phyloP scores from a whole-genome alignment of 2,113 vertebrate genomes.

The Carettochelys insculpta region DNA sequence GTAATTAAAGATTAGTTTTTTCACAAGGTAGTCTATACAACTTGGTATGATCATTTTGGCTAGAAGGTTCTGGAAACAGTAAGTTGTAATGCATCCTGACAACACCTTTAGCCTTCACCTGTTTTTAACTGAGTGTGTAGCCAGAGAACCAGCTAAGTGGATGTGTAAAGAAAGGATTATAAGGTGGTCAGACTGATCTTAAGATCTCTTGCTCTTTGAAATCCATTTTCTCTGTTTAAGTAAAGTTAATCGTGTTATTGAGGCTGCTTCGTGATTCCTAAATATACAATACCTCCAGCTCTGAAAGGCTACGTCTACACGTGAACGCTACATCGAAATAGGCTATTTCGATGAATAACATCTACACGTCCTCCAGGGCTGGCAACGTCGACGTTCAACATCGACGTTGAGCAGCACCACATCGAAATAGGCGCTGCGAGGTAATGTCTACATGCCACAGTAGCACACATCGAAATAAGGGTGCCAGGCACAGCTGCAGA shows the following conservation, averaged over 20 bases:
- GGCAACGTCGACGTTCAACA: no score
- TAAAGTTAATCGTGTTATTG: neutral
- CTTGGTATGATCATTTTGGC: neutral
- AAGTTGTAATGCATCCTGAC: neutral
- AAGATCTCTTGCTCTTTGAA: neutral
- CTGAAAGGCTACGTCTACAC: no score
- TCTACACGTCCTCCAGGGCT: no score
- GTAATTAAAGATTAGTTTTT: neutral
- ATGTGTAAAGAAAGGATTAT: neutral
- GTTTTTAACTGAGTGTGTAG: neutral
- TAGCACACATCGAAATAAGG: no score
- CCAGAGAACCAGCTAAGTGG: neutral
- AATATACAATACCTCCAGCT: neutral
- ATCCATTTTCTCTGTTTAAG: neutral
- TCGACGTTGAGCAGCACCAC: no score
- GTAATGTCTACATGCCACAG: no score
- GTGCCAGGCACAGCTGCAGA: no score
- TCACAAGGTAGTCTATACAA: neutral
- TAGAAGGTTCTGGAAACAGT: neutral
- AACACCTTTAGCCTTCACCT: neutral
- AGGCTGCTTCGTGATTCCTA: neutral
- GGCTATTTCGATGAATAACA: no score
- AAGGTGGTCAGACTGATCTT: neutral
- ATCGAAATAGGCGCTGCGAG: no score
- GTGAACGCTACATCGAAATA: no score